Base-by-base conservation (phyloP, 2,888 invertebrate species). In the Cyrtodaria siliqua region DNA sequence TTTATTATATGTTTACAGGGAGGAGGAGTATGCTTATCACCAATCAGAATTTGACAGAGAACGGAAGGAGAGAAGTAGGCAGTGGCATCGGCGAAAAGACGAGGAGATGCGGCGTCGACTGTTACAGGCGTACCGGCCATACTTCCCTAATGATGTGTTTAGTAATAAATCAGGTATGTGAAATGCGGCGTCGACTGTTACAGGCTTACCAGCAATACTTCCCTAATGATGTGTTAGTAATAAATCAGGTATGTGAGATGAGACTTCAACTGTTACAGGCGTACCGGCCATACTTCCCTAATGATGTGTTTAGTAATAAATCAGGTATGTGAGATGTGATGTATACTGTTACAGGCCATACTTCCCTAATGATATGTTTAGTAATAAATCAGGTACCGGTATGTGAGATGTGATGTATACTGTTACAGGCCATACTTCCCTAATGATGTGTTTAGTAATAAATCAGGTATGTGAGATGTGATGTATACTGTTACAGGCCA, bases 121-220 rank as follows among this genome's bases (percentile, higher is more conserved):
- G 9, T 57, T 83, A 55, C 79, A 78, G 61, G 88, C 86, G 1
- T 88, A 88, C 62, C 80, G 83, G 64, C 86, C 86, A 0, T 70
- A 64, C 64, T 78, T 78, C 47, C 81, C 81, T 14, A 78, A 74
- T 59, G 78, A 81, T 62, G 81, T 81, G 6, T 81, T 81, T 62
- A 63, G 29, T 16, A 60, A 66, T 38, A 76, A 73, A 64, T 68
- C 69, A 62, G 80, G 80, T 80, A 62, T 18, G 56, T 33, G 4
- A 29, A n/a, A n/a, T n/a, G n/a, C n/a, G n/a, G n/a, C n/a, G n/a
- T n/a, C n/a, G n/a, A n/a, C n/a, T 71, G 12, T n/a, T n/a, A n/a
- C n/a, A n/a, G n/a, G n/a, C 12, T 33, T 8, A 33, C 33, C 4
- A 12, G 33, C 33, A 4, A 4, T 33, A 33, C 33, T 33, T 33